Conservation (phyloP, 2,113 vertebrate species). For the Picathartes gymnocephalus region DNA sequence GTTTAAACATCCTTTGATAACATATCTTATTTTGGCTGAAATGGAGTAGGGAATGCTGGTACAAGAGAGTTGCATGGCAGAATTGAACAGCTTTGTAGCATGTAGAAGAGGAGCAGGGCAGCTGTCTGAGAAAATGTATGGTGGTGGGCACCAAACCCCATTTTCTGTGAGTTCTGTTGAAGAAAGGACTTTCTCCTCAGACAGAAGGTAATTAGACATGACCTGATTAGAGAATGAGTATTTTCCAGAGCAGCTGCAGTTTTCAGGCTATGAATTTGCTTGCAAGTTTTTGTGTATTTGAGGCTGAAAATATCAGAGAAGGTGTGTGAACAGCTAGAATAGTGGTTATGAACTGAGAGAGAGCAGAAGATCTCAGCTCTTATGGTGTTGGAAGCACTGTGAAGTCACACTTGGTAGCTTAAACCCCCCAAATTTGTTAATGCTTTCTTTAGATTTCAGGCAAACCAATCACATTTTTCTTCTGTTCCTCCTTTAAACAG, state of each 20-base stretch:
- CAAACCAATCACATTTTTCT: neutral
- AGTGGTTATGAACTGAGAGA: neutral
- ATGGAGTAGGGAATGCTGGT: neutral
- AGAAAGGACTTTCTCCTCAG: neutral
- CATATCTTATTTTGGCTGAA: neutral
- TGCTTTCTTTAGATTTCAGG: neutral
- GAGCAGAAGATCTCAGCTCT: neutral
- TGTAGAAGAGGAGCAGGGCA: neutral
- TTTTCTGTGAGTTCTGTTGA: neutral
- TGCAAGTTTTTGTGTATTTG: neutral
- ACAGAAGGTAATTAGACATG: neutral
- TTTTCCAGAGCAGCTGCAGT: neutral
- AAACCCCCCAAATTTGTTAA: neutral
- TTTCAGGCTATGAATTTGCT: neutral
- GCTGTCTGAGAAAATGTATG: neutral
- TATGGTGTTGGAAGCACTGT: neutral
- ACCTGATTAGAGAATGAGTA: neutral
- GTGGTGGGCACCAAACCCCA: neutral
- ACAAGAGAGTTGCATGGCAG: neutral
- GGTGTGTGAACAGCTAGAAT: neutral
- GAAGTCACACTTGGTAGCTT: neutral
- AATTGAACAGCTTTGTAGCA: neutral
- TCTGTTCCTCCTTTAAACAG: neutral
- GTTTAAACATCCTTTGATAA: neutral
- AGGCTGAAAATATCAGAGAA: neutral